Evolutionary conservation across 2,888 invertebrate species (phyloP).

Genomic region (Lamproptera curius): DNA sequence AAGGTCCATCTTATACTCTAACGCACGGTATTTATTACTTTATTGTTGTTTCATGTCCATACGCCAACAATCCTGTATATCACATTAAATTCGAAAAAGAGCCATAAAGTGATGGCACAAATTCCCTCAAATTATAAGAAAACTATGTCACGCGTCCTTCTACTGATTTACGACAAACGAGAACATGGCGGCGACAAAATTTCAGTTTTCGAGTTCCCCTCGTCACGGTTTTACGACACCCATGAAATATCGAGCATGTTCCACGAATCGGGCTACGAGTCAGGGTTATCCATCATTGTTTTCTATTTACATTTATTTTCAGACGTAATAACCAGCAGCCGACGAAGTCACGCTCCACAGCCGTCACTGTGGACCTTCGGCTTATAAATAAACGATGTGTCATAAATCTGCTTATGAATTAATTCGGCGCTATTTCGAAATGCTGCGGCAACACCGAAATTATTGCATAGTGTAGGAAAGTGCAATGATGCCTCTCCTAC

Average conservation of each 20-base stretch:
- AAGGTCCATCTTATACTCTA: too few species aligned
- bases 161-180: background rate
- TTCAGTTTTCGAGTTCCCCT: background rate
- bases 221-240: background rate
- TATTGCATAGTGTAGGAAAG: too few species aligned
- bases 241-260: background rate
- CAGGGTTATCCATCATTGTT: background rate
- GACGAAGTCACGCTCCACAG: background rate
- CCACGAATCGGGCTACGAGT: background rate
- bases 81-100: background rate
- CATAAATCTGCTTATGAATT: conserved; percentile 12
- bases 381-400: conserved; percentile 7
- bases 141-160: background rate
- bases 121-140: too few species aligned
- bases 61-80: too few species aligned
- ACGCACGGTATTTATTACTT: too few species aligned
- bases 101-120: too few species aligned
- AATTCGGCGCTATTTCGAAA: conserved; percentile 4
- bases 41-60: too few species aligned
- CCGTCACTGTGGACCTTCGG: conserved; percentile 5
- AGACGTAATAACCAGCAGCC: background rate
- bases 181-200: background rate
- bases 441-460: too few species aligned
- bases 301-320: conserved; percentile 1
- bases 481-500: too few species aligned